Percentiles rank a stretch among this genome's conserved stretches.
Conservation (phyloP, 2,888 invertebrate genomes). For the Philopedon plagiatum region DNA sequence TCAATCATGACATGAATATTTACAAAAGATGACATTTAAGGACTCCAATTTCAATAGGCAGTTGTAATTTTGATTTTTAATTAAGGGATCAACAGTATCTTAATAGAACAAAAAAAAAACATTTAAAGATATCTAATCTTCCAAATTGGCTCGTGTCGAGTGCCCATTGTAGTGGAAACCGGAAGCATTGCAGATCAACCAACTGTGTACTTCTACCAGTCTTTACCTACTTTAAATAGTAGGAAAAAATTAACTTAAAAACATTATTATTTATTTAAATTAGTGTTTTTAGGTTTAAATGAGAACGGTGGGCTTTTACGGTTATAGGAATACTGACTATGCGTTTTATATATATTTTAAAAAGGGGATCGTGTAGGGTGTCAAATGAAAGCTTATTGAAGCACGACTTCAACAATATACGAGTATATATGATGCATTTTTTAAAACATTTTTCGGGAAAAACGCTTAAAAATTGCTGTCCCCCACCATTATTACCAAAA, state of each 20-base stretch:
- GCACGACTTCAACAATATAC: too few species aligned
- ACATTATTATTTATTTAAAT: slow-evolving; percentile 35
- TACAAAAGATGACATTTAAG: too few species aligned
- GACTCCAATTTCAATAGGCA: not conserved
- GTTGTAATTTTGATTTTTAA: not conserved
- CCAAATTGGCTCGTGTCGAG: slow-evolving; percentile 58
- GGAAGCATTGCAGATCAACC: slow-evolving; percentile 60
- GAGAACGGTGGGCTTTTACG: not conserved
- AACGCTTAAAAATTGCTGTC: too few species aligned
- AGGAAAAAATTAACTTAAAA: slow-evolving; percentile 30
- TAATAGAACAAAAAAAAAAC: slow-evolving; percentile 10
- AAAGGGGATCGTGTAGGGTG: not conserved
- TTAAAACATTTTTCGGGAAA: too few species aligned
- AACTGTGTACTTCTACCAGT: slow-evolving; percentile 54
- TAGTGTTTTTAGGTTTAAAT: slow-evolving; percentile 19
- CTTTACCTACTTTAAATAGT: slow-evolving; percentile 31
- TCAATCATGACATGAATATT: too few species aligned
- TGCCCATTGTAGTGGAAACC: slow-evolving; percentile 60
- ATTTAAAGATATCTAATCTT: slow-evolving; percentile 34
- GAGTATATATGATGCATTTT: too few species aligned
- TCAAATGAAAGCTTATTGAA: too few species aligned
- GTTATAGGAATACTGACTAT: not conserved
- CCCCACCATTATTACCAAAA: too few species aligned
- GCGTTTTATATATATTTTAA: not conserved
- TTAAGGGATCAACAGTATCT: slow-evolving; percentile 1